Evolutionary conservation across 2,113 vertebrate genomes (phyloP).

Genomic region (Centropus unirufus): DNA sequence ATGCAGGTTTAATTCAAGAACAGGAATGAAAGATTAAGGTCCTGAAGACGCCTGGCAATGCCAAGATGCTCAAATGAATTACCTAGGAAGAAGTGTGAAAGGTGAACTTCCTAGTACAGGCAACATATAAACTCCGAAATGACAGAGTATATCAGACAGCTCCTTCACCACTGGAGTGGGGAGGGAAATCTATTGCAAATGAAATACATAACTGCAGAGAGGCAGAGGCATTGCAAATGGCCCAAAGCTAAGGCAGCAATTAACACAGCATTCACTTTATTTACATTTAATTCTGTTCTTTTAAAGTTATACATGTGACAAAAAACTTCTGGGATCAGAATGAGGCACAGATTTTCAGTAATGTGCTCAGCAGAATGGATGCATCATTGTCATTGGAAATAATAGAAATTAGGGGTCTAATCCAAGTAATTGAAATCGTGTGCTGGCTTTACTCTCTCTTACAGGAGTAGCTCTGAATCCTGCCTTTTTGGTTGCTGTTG

Average conservation of each 20-base stretch:
- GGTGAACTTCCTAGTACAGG: not conserved
- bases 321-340: not conserved
- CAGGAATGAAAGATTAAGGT: not conserved
- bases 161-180: not conserved
- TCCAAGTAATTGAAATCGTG: constrained; percentile 10
- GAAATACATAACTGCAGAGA: not conserved
- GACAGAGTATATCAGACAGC: not conserved
- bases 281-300: not conserved
- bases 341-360: not conserved
- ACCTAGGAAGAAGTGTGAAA: not conserved
- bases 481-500: not conserved
- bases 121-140: not conserved
- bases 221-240: not conserved
- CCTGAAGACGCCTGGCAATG: not conserved
- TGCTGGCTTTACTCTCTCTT: not conserved
- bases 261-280: not conserved
- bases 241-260: not conserved
- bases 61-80: not conserved
- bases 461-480: not conserved
- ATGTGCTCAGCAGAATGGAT: not conserved
- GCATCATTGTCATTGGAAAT: constrained; percentile 1
- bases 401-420: constrained; percentile 8
- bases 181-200: not conserved
- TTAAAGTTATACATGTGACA: not conserved
- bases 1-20: not conserved